These are phyloP conservation scores for Morpho achilles DNA, from an alignment of 2,888 invertebrate genomes.

Conservation along the genomic window DNA sequence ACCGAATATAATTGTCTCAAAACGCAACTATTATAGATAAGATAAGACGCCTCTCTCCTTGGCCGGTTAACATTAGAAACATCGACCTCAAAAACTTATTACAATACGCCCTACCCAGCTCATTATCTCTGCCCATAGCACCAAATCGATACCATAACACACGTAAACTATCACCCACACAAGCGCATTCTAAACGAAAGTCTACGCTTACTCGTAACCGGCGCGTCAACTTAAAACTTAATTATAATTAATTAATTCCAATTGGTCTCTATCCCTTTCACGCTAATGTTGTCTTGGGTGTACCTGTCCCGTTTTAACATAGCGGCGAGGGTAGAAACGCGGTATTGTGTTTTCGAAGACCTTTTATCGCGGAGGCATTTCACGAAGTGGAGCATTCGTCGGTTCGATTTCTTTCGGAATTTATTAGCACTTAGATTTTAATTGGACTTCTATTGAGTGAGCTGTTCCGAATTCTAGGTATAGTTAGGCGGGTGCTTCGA, in stretches of 20 bases:
- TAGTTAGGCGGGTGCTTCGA: slow-evolving; percentile 19
- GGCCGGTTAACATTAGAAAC: slow-evolving; percentile 36
- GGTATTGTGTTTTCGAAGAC: slow-evolving; percentile 77
- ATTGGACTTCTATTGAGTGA: slow-evolving; percentile 63
- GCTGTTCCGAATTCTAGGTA: slow-evolving; percentile 33
- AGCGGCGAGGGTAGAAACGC: slow-evolving; percentile 57
- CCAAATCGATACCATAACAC: slow-evolving; percentile 72
- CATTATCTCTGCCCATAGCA: slow-evolving; percentile 75
- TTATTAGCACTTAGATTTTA: slow-evolving; percentile 73
- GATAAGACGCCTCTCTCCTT: slow-evolving; percentile 21
- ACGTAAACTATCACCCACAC: slow-evolving; percentile 50
- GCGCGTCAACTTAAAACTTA: slow-evolving; percentile 88
- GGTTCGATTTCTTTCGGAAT: slow-evolving; percentile 72
- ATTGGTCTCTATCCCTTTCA: slow-evolving; percentile 76
- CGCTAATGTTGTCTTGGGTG: slow-evolving; percentile 66
- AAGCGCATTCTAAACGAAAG: slow-evolving; percentile 58
- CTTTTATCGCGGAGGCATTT: slow-evolving; percentile 75
- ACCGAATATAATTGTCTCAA: slow-evolving; percentile 17
- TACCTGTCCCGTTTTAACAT: slow-evolving; percentile 52
- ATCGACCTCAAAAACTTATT: slow-evolving; percentile 70
- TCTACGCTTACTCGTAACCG: slow-evolving; percentile 74
- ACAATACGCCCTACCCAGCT: slow-evolving; percentile 66
- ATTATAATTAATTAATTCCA: slow-evolving; percentile 91
- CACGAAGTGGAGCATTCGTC: slow-evolving; percentile 62
- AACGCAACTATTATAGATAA: slow-evolving; percentile 4